Evolutionary conservation across 2,888 invertebrate genomes (phyloP), one percentile per base, ranked within the genome.

Genomic region (Ornithoptera alexandrae): DNA sequence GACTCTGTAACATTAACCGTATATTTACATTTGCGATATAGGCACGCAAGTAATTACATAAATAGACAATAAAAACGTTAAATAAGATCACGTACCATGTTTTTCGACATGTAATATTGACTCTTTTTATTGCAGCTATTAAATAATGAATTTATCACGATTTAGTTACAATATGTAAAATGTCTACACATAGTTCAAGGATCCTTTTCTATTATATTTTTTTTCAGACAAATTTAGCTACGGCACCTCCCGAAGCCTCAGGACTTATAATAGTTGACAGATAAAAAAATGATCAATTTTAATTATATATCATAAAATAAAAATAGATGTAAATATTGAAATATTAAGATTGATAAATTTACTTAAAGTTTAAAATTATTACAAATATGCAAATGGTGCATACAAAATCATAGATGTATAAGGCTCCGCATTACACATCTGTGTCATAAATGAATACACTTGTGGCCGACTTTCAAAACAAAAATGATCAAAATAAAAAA

Each of bases 1-100:
- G 84, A 77, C 78, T 90, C 91, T 92, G 86, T 75, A 87, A 89
- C 73, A 83, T 75, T 79, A 72, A 78, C 77, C 70, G 70, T 74
- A 73, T 72, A 83, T 83, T 85, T 86, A 85, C 83, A 82, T 76
- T 77, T 74, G 71, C 74, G 73, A 76, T 76, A 78, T 77, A 82
- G 77, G 57, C 50, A 57, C 57, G 77, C 80, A 81, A 79, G 75
- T 77, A 84, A 84, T 85, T 87, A 87, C 80, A 83, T 85, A 90
- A 84, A 88, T 87, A 90, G 89, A 89, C 86, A 87, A 84, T 81
- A 82, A 77, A 75, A 81, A 63, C 59, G 30, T 65, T 65, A 62
- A 65, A 80, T 79, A 76, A 74, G 76, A 77, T 62, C 79, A 76
- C 76, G 71, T 77, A 79, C 80, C 79, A 80, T 81, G 76, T 77